Evolutionary conservation across 2,888 invertebrate species (phyloP).

Genomic region (Tachina lurida): DNA sequence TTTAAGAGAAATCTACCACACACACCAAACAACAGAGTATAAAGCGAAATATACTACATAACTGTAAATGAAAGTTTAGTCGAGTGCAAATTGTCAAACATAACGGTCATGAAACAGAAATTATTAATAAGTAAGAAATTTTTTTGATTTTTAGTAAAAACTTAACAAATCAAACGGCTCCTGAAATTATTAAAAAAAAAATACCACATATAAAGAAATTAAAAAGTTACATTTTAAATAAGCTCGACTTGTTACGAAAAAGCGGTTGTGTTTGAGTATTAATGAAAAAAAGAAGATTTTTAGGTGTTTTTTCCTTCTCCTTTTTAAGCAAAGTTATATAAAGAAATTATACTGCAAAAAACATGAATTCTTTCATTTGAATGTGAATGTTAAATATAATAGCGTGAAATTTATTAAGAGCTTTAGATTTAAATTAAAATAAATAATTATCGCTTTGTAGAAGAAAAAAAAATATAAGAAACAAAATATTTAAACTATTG

Average conservation of each 20-base stretch:
- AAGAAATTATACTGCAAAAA: slow-evolving; percentile 45
- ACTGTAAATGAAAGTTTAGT: slow-evolving; percentile 75
- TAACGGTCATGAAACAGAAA: slow-evolving; percentile 74
- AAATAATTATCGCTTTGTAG: background rate
- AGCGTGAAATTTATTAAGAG: background rate
- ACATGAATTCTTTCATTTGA: slow-evolving; percentile 34
- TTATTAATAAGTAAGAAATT: background rate
- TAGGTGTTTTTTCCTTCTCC: background rate
- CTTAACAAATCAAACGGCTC: slow-evolving; percentile 59
- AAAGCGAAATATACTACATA: slow-evolving; percentile 31
- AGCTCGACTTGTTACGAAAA: slow-evolving; percentile 49
- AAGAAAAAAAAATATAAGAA: background rate
- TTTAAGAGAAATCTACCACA: slow-evolving; percentile 61
- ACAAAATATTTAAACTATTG: slow-evolving; percentile 53
- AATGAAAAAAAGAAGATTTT: slow-evolving; percentile 15
- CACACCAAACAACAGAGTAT: slow-evolving; percentile 52
- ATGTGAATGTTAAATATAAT: background rate
- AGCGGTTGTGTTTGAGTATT: slow-evolving; percentile 63
- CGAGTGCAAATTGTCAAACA: slow-evolving; percentile 80
- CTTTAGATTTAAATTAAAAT: background rate
- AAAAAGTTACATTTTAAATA: slow-evolving; percentile 13
- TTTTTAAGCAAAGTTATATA: slow-evolving; percentile 53
- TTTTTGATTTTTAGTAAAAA: slow-evolving; percentile 66
- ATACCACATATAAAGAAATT: background rate
- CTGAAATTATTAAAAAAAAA: slow-evolving; percentile 7